Evolutionary conservation across 2,888 invertebrate species (phyloP), one percentile per base, ranked within the genome.

Genomic region (Drosophila neonasuta): DNA sequence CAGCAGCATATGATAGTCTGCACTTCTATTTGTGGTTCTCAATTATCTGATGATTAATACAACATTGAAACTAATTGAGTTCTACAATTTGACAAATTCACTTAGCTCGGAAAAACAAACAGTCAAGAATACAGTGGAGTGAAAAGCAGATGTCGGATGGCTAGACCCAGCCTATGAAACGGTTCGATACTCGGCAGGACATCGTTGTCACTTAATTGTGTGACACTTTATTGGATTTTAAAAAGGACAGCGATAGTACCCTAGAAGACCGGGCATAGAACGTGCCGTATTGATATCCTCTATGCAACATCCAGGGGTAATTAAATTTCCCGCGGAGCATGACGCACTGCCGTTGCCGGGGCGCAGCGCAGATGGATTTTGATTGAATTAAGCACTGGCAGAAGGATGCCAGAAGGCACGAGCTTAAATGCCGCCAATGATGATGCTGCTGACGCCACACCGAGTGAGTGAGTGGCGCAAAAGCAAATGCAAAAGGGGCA

Each of bases 191-290:
- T 15, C 81, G 15, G 71, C 86, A 77, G 81, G 88, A 84, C 77
- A 82, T 86, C 85, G 81, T 69, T 77, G 81, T 79, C 86, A 79
- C 77, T 87, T 87, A 86, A 86, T 87, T 86, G 86, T 84, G 60
- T 52, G 85, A 82, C 86, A 84, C 85, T 86, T 87, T 86, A 86
- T 86, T 87, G 88, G 88, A 86, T 88, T 86, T 86, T 86, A 86
- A 86, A 86, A 87, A 86, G 80, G 68, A 64, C 58, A 15, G 13
- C 62, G 68, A 67, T 11, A 44, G n/a, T n/a, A 29, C 30, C n/a
- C n/a, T 1, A 36, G 36, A 71, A 59, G 61, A 48, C 67, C 62
- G 58, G 65, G 58, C 13, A 17, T 44, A 44, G 20, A 44, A 49
- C 62, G 55, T 48, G 42, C 7, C 17, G 49, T 60, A 58, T 45